These are phyloP conservation scores for Aethes cnicana DNA, from an alignment of 2,888 invertebrate genomes.

Conservation along the genomic window DNA sequence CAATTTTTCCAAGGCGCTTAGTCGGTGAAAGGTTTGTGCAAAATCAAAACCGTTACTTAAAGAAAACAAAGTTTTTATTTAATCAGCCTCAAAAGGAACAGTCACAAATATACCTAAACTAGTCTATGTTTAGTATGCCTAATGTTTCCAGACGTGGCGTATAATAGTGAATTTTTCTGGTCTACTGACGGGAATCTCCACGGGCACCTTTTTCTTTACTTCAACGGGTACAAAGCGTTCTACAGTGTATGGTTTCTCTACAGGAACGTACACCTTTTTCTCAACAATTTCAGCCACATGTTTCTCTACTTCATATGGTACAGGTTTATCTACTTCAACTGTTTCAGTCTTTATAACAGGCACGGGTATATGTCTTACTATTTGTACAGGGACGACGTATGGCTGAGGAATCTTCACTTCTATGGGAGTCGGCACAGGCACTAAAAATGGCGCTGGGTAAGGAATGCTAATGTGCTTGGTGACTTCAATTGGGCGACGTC, in stretches of 20 bases:
- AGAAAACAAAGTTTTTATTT: slow-evolving; percentile 29
- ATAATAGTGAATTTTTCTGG: slow-evolving; percentile 49
- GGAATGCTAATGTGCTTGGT: slow-evolving; percentile 44
- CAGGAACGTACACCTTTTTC: slow-evolving; percentile 48
- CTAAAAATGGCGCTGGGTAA: slow-evolving; percentile 41
- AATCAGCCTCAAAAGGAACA: slow-evolving; percentile 33
- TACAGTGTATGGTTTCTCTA: slow-evolving; percentile 48
- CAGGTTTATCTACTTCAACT: slow-evolving; percentile 43
- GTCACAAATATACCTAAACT: slow-evolving; percentile 38
- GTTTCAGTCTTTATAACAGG: slow-evolving; percentile 45
- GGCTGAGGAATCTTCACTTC: slow-evolving; percentile 47
- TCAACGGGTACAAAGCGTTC: slow-evolving; percentile 45
- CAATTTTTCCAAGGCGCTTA: too few relatives aligned
- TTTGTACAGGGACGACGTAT: slow-evolving; percentile 47
- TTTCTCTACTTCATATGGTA: slow-evolving; percentile 43
- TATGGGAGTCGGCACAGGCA: slow-evolving; percentile 51
- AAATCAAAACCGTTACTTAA: too few relatives aligned
- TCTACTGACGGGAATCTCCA: slow-evolving; percentile 41
- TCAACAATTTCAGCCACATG: slow-evolving; percentile 40
- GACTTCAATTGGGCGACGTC: slow-evolving; percentile 41
- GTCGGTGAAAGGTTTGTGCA: too few relatives aligned
- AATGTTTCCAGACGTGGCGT: slow-evolving; percentile 58
- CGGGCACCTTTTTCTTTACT: slow-evolving; percentile 43
- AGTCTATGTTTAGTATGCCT: slow-evolving; percentile 33
- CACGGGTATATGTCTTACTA: slow-evolving; percentile 43